Percentiles rank a stretch among this genome's conserved stretches.
Conservation (phyloP, 2,113 vertebrate species). For the Telmatochromis sp. region DNA sequence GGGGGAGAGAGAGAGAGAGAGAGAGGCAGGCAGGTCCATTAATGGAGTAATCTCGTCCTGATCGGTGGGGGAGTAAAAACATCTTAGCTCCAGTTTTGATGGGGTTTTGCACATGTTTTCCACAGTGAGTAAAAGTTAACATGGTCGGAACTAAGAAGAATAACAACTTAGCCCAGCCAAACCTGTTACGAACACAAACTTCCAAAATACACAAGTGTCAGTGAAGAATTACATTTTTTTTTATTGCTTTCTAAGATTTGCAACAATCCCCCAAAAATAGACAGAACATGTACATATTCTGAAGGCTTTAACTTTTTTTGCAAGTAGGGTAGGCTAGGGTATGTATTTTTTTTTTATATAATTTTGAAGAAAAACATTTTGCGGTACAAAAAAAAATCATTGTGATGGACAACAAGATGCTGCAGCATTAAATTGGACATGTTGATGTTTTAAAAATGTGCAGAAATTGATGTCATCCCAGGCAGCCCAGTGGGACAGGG, state of each 20-base stretch:
- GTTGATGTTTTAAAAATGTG: background rate
- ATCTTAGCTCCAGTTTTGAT: constrained; percentile 17
- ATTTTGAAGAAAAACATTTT: background rate
- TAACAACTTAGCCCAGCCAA: background rate
- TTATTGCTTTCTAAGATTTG: background rate
- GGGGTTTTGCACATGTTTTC: constrained; percentile 7
- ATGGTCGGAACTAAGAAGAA: background rate
- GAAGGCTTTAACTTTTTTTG: background rate
- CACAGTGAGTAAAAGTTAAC: background rate
- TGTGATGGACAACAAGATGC: background rate
- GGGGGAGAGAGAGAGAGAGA: background rate
- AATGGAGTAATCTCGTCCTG: constrained; percentile 46
- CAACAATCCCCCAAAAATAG: background rate
- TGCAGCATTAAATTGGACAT: accelerated
- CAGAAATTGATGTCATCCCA: background rate
- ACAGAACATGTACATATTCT: accelerated
- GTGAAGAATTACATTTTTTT: background rate
- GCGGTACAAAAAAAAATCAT: accelerated
- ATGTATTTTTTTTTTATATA: background rate
- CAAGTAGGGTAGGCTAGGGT: accelerated
- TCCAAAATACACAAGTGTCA: background rate
- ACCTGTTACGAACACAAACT: background rate
- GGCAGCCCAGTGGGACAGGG: background rate
- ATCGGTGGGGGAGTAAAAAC: constrained; percentile 35
- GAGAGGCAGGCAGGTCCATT: constrained; percentile 25